Conservation (phyloP, 2,888 invertebrate species). For the Diadegma fenestrale region DNA sequence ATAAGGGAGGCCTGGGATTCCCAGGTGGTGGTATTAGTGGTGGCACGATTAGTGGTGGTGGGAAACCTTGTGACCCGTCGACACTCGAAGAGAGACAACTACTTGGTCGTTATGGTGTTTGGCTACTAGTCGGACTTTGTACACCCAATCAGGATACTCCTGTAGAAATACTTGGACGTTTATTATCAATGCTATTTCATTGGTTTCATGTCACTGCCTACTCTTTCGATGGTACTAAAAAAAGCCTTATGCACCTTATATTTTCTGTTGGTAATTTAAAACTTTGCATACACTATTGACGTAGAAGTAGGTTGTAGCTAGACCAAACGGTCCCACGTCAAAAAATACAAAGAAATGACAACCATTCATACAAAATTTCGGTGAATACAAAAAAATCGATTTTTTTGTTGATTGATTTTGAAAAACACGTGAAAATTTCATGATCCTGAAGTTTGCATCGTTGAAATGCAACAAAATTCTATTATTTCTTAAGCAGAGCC, state of each 20-base stretch:
- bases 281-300: constrained; percentile 81
- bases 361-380: background rate
- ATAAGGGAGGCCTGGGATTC: constrained; percentile 82
- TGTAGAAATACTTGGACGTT: constrained; percentile 93
- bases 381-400: background rate
- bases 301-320: constrained; percentile 77
- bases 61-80: constrained; percentile 80
- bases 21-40: constrained; percentile 81
- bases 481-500: too few relatives aligned
- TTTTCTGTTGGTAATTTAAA: constrained; percentile 85
- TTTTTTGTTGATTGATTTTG: background rate
- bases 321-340: constrained; percentile 43
- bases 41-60: constrained; percentile 81
- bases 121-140: constrained; percentile 97
- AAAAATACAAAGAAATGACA: background rate
- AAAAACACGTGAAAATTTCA: background rate
- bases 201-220: constrained; percentile 99
- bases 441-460: too few relatives aligned
- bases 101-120: constrained; percentile 97
- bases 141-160: constrained; percentile 92
- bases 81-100: constrained; percentile 94
- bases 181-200: constrained; percentile 98
- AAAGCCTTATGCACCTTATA: constrained; percentile 84
- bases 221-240: constrained; percentile 93
- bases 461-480: too few relatives aligned